Evolutionary conservation across 2,113 vertebrate genomes (phyloP), one percentile per base, ranked within the genome.

Genomic region (Pimephales promelas): DNA sequence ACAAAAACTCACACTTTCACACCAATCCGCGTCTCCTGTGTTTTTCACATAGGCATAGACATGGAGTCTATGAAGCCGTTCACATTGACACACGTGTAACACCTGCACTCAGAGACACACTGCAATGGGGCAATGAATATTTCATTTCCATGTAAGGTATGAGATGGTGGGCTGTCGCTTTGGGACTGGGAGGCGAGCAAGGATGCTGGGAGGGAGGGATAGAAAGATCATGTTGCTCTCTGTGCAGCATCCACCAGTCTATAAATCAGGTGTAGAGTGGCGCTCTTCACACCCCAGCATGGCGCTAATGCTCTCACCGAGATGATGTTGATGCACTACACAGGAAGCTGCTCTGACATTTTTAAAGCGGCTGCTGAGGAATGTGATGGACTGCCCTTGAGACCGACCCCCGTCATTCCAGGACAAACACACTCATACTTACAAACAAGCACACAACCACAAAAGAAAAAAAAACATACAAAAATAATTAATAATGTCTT

Each of bases 131-230:
- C 83, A 56, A 83, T 91, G 57, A 88, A 92, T 91, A 87, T 87
- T 90, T 91, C 18, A 91, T 24, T 57, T 57, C 83, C 84, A 81
- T 90, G 89, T 88, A 89, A 90, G 87, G 76, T 74, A 66, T 24
- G 68, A 82, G 54, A 86, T 82, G 84, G 86, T 89, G 76, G 81
- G 43, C 80, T 82, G 71, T 83, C 54, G 87, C 83, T 75, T 59
- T 45, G 83, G 66, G 68, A 36, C 36, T 22, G 64, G 75, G 81
- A 47, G 79, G 40, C 8, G 1, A 22, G 49, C 13, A 76, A 70
- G 45, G 54, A 64, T 54, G 16, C 36, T 47, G 40, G 61, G 49
- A 43, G 34, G n/a, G 61, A 81, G 64, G 70, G 45, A 45, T 40
- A 86, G 84, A 49, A 77, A 34, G 74, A 75, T 79, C 77, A 83